Percentiles rank a stretch among this genome's conserved stretches.
Evolutionary conservation across 2,113 vertebrate genomes (phyloP).

Genomic region (Mus spicilegus): DNA sequence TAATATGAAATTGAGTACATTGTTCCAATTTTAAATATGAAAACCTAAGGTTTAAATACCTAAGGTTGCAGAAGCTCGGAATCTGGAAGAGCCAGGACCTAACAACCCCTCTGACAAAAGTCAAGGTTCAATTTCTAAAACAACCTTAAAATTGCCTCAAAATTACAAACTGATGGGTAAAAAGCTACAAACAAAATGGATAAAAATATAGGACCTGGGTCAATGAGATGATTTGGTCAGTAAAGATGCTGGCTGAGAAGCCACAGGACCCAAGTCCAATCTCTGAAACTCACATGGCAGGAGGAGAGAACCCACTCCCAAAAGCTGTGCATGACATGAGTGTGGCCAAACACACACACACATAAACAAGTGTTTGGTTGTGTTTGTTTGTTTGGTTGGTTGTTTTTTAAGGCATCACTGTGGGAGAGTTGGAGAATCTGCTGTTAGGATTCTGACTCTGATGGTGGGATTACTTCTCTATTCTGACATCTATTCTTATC

Average conservation of each 20-base stretch:
- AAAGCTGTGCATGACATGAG: background rate
- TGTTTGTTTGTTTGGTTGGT: too few species aligned
- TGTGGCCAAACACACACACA: background rate
- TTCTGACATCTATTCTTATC: slow-evolving; percentile 11
- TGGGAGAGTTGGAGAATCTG: background rate
- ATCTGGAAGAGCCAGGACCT: background rate
- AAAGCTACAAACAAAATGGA: background rate
- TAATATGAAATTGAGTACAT: background rate
- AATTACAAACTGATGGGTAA: slow-evolving; percentile 3
- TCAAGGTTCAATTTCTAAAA: slow-evolving; percentile 39
- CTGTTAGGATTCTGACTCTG: slow-evolving; percentile 16
- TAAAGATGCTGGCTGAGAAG: background rate
- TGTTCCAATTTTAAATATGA: slow-evolving; percentile 48
- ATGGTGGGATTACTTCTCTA: background rate
- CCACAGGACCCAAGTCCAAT: too few species aligned
- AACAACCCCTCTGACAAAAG: background rate
- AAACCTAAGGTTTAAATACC: slow-evolving; percentile 47
- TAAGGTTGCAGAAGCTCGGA: slow-evolving; percentile 9
- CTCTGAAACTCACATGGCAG: background rate
- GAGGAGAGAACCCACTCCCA: background rate
- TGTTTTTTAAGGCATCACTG: background rate
- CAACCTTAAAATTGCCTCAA: slow-evolving; percentile 45
- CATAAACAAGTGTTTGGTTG: background rate
- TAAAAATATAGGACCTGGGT: slow-evolving; percentile 36
- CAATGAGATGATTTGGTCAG: background rate